Percentiles rank a stretch among this genome's conserved stretches.
Conservation (phyloP, 2,113 vertebrate species). For the Petaurus breviceps region DNA sequence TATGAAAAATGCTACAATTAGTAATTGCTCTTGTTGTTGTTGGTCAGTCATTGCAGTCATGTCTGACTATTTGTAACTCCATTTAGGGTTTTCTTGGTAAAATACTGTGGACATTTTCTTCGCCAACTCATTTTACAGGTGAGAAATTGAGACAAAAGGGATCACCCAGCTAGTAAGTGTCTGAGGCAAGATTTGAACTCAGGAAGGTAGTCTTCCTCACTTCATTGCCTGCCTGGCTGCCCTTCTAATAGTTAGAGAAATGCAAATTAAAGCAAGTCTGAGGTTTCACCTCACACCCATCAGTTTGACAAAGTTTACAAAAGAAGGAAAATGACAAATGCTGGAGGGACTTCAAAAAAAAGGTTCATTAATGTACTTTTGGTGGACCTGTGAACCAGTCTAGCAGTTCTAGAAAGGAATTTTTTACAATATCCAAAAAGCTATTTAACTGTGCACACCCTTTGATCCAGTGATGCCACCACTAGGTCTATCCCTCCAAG, state of each 20-base stretch:
- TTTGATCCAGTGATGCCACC: not conserved
- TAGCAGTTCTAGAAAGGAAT: not conserved
- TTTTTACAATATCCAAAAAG: not conserved
- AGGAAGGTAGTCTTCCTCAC: not conserved
- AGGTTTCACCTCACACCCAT: not conserved
- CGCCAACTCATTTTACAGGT: not conserved
- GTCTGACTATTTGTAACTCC: not conserved
- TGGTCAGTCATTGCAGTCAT: not conserved
- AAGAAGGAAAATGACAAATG: not conserved
- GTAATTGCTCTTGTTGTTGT: not conserved
- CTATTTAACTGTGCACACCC: not conserved
- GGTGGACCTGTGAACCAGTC: not conserved
- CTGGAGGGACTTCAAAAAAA: not conserved
- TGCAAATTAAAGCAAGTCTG: not conserved
- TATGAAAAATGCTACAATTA: not conserved
- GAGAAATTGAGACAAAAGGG: not conserved
- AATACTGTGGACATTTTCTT: not conserved
- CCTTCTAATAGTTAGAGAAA: not conserved
- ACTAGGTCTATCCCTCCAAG: not conserved
- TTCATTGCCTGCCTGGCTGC: not conserved
- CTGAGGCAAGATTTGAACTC: not conserved
- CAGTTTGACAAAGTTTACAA: not conserved
- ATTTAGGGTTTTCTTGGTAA: not conserved
- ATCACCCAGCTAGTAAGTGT: not conserved
- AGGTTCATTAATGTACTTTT: not conserved